Conservation (phyloP, 2,888 invertebrate genomes). For the Marronus borbonicus region DNA sequence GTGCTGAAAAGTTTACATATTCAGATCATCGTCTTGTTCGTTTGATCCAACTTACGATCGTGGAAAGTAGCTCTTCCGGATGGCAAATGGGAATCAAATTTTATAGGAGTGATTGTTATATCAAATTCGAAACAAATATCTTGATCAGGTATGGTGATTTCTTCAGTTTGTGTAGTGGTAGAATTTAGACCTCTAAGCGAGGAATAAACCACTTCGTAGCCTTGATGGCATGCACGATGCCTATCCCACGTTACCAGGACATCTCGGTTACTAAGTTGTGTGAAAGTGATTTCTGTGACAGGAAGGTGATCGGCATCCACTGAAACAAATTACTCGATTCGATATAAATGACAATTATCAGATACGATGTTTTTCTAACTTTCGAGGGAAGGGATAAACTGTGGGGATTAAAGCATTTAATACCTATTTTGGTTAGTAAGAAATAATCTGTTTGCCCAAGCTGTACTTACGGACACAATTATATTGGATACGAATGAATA, state of each 20-base stretch:
- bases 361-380: too few relatives aligned
- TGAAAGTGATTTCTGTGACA: background rate
- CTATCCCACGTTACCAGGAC: background rate
- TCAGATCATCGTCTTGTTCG: background rate
- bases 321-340: background rate
- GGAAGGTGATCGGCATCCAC: background rate
- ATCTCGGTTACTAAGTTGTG: background rate
- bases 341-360: too few relatives aligned
- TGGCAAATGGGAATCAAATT: background rate
- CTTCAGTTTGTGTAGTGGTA: background rate
- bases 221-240: background rate
- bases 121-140: background rate
- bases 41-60: background rate
- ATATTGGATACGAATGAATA: background rate
- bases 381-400: too few relatives aligned
- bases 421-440: too few relatives aligned
- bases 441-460: too few relatives aligned
- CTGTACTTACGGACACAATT: too few relatives aligned
- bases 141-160: background rate
- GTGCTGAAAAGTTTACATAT: background rate
- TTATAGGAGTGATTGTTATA: background rate
- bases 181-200: background rate
- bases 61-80: background rate
- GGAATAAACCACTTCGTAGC: background rate
- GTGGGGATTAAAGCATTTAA: too few relatives aligned